Percentiles rank a stretch among this genome's conserved stretches.
Evolutionary conservation across 2,888 invertebrate species (phyloP).

Genomic region (Xestia c-nigrum): DNA sequence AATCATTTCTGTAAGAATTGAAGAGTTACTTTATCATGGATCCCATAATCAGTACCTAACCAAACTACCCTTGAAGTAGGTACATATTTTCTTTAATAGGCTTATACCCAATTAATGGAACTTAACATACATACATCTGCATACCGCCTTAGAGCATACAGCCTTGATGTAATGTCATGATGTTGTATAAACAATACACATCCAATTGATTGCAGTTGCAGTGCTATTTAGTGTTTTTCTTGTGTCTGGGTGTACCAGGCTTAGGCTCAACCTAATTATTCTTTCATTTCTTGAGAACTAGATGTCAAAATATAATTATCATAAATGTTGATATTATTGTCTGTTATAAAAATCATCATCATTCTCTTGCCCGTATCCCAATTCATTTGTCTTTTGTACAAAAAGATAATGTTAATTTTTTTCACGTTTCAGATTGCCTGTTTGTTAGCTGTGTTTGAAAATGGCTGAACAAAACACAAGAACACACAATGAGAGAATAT

Average conservation of each 20-base stretch:
- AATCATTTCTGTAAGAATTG: no score
- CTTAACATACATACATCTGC: no score
- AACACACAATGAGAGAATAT: not conserved
- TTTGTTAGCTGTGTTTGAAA: not conserved
- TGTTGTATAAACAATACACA: no score
- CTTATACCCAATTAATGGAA: no score
- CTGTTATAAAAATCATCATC: not conserved
- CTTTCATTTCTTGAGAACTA: not conserved
- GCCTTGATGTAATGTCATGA: no score
- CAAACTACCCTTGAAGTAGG: no score
- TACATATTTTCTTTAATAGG: no score
- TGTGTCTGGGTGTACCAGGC: not conserved
- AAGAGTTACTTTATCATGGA: no score
- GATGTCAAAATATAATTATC: not conserved
- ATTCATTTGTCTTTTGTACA: constrained; percentile 14
- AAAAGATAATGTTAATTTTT: not conserved
- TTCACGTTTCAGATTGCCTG: constrained; percentile 2
- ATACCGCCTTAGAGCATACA: no score
- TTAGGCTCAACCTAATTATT: not conserved
- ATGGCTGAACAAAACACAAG: not conserved
- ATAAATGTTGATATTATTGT: not conserved
- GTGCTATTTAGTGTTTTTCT: not conserved
- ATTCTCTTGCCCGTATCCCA: no score
- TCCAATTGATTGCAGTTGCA: no score
- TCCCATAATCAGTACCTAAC: no score